Conservation (phyloP, 2,888 invertebrate species). For the Eupithecia vulgata region DNA sequence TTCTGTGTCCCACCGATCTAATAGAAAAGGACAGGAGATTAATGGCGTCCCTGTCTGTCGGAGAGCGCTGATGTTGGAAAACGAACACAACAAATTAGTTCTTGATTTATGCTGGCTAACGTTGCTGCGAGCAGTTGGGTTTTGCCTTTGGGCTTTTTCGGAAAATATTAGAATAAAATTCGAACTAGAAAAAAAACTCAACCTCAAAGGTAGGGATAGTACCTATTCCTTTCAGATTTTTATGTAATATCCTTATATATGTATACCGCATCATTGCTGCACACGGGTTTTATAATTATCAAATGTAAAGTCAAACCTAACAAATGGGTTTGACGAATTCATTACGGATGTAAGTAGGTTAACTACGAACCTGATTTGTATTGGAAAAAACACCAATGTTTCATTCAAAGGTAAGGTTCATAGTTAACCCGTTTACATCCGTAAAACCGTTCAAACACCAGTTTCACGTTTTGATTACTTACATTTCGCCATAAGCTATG, state of each 20-base stretch:
- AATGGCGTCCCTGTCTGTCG: constrained; percentile 50
- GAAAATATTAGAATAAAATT: neutral
- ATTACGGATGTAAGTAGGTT: too few relatives aligned
- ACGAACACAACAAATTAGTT: constrained; percentile 14
- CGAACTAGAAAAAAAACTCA: too few relatives aligned
- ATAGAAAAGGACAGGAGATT: constrained; percentile 61
- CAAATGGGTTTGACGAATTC: too few relatives aligned
- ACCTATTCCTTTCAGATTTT: neutral
- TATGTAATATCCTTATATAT: neutral
- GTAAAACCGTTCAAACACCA: neutral
- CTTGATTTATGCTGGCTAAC: constrained; percentile 5
- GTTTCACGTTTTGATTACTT: neutral
- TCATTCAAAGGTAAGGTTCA: too few relatives aligned
- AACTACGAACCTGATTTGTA: too few relatives aligned
- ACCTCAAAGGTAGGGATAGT: neutral
- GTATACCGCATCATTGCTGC: neutral
- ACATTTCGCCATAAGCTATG: neutral
- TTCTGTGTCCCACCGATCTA: constrained; percentile 39
- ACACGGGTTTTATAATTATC: neutral
- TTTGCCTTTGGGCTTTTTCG: neutral
- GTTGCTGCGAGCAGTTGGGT: constrained; percentile 4
- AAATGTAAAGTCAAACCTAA: neutral
- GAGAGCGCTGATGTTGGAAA: constrained; percentile 40
- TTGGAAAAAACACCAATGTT: too few relatives aligned
- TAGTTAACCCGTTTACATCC: too few relatives aligned